Conservation (phyloP, 2,113 vertebrate species). For the Balaeniceps rex region DNA sequence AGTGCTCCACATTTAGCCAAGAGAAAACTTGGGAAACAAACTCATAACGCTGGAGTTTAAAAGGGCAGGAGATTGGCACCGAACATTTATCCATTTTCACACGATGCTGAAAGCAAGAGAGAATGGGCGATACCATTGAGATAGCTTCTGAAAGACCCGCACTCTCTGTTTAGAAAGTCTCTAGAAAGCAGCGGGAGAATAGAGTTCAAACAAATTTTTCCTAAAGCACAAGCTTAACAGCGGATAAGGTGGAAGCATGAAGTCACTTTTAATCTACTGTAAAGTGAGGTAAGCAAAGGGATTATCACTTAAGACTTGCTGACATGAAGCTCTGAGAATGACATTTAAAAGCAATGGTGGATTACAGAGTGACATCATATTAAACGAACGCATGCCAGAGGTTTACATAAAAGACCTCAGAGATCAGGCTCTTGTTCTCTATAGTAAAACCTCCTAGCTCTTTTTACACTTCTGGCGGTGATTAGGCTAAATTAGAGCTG, state of each 20-base stretch:
- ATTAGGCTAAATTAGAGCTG: neutral
- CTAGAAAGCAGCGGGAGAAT: slow-evolving; percentile 23
- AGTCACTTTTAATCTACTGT: slow-evolving; percentile 61
- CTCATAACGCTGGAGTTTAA: neutral
- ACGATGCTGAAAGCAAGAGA: neutral
- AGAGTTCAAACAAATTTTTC: slow-evolving; percentile 46
- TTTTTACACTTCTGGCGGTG: neutral
- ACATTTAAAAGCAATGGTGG: slow-evolving; percentile 63
- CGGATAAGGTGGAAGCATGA: slow-evolving; percentile 39
- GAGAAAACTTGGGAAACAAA: slow-evolving; percentile 10
- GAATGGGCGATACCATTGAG: slow-evolving; percentile 4
- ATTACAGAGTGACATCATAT: slow-evolving; percentile 59
- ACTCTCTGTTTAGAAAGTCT: slow-evolving; percentile 31
- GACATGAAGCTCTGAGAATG: slow-evolving; percentile 56
- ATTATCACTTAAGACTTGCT: slow-evolving; percentile 60
- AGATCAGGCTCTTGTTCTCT: slow-evolving; percentile 32
- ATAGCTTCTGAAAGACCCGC: neutral
- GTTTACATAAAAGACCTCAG: slow-evolving; percentile 48
- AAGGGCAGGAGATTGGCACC: neutral
- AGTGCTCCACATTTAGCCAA: neutral
- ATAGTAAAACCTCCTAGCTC: neutral
- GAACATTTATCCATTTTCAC: slow-evolving; percentile 8
- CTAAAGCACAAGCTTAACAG: slow-evolving; percentile 47
- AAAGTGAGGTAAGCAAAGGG: slow-evolving; percentile 62
- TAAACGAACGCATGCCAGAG: slow-evolving; percentile 51